Base-by-base conservation (phyloP, 2,113 vertebrate genomes). In the Podarcis cretensis region DNA sequence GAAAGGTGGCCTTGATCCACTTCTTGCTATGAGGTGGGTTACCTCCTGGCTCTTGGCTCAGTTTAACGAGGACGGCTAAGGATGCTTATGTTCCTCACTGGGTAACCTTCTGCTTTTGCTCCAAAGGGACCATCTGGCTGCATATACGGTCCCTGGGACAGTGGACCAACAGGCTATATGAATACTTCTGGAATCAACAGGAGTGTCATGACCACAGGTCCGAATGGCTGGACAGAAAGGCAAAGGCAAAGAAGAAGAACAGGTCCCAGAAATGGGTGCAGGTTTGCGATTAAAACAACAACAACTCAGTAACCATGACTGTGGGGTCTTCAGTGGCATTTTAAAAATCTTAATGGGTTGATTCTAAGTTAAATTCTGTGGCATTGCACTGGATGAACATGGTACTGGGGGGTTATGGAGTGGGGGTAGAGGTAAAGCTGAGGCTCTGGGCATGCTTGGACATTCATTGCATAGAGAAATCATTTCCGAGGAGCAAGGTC, bases 111-210 rank as follows among this genome's bases (percentile, higher is more conserved):
- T 68, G 43, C 57, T 32, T 68, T 23, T 69, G 0, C 84, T 87
- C 83, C 7, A 0, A 95, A 99, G 98, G 97, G 3, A 96, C 96
- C 8, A 87, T 99, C 71, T 98, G 98, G 98, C 97, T 99, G 13
- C 98, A 98, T 76, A 92, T 99, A 83, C 96, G 98, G 63, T 98
- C 98, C 0, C 96, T 97, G 96, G 98, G 98, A 63, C 98, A 99
- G 85, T 99, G 98, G 98, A 98, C 98, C 79, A 98, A 94, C 94
- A 96, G 96, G 0, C 95, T 99, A 32, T 98, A 97, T 0, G 97
- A 98, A n/a, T 97, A 96, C 89, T 98, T 98, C 96, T 96, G 96
- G 84, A 93, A 92, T 21, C n/a, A 54, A 25, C 27, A 3, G 10
- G 69, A 83, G 1, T 69, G n/a, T 23, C 65, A 23, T 3, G 21